These are phyloP conservation scores for Gopherus flavomarginatus DNA, from an alignment of 2,113 vertebrate species.

Conservation along the genomic window DNA sequence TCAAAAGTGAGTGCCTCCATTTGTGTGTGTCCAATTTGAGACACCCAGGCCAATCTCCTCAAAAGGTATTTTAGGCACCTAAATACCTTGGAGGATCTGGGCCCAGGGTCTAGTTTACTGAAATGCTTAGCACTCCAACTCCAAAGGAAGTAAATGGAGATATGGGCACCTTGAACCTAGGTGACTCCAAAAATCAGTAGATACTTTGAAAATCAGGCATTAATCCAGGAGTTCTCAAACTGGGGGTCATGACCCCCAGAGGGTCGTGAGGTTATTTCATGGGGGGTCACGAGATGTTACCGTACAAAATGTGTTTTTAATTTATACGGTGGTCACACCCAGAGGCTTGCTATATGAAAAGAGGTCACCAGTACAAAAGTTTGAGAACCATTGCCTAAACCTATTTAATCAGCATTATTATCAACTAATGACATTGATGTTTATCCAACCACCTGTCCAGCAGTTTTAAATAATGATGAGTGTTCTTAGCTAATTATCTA, in stretches of 20 bases:
- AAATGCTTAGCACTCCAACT: neutral
- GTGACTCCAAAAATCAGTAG: neutral
- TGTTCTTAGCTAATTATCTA: constrained; percentile 75
- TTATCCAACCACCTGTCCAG: constrained; percentile 65
- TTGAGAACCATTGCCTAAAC: neutral
- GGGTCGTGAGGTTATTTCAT: too few species aligned
- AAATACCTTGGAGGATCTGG: neutral
- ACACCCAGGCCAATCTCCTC: neutral
- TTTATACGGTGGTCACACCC: too few species aligned
- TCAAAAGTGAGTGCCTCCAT: neutral
- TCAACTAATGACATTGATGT: neutral
- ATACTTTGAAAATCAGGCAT: neutral
- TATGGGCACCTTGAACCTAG: neutral
- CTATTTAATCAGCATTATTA: neutral
- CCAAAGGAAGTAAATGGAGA: neutral
- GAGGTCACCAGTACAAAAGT: too few species aligned
- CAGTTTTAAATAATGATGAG: constrained; percentile 76
- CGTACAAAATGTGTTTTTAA: too few species aligned
- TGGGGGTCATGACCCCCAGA: too few species aligned
- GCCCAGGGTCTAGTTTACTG: neutral
- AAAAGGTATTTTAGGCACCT: neutral
- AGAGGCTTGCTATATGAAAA: too few species aligned
- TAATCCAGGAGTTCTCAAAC: neutral
- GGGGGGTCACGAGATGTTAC: too few species aligned
- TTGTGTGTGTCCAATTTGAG: neutral